phyloP scores from a whole-genome alignment of 2,888 invertebrate species.

The Dasysyrphus tricinctus region DNA sequence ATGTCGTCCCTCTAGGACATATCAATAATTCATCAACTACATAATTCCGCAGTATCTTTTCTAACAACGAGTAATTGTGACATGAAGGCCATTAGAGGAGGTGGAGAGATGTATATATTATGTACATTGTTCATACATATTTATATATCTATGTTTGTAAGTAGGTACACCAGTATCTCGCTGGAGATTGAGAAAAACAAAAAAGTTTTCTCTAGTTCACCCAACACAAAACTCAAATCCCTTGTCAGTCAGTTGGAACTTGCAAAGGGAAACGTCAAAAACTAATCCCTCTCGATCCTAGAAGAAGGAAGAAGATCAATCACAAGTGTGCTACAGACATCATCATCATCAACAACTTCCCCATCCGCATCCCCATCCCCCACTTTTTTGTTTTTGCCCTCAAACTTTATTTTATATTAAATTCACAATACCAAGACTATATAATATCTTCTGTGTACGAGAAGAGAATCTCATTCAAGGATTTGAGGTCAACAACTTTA shows the following conservation, averaged over 20 bases:
- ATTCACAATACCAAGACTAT: constrained; percentile 27
- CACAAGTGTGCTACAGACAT: constrained; percentile 40
- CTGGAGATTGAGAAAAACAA: background rate
- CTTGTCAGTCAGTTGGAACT: constrained; percentile 34
- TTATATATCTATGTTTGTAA: background rate
- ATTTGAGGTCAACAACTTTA: constrained; percentile 71
- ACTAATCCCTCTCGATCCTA: constrained; percentile 61
- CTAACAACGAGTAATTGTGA: constrained; percentile 39
- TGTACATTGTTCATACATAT: background rate
- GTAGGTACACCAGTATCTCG: background rate
- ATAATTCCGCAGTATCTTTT: constrained; percentile 19
- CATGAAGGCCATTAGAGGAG: constrained; percentile 14
- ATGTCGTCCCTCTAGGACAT: constrained; percentile 22
- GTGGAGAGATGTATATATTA: background rate
- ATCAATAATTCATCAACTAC: constrained; percentile 46
- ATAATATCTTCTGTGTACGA: background rate
- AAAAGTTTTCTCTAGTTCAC: constrained; percentile 21
- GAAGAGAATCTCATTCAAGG: constrained; percentile 51
- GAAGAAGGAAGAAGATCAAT: constrained; percentile 60
- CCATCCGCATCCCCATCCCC: too few relatives aligned
- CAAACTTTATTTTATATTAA: constrained; percentile 33
- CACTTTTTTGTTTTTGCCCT: background rate
- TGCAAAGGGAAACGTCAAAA: constrained; percentile 47
- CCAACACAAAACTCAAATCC: constrained; percentile 28
- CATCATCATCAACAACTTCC: constrained; percentile 8